These are phyloP conservation scores for Serilophus lunatus DNA, from an alignment of 2,113 vertebrate species.

Conservation along the genomic window DNA sequence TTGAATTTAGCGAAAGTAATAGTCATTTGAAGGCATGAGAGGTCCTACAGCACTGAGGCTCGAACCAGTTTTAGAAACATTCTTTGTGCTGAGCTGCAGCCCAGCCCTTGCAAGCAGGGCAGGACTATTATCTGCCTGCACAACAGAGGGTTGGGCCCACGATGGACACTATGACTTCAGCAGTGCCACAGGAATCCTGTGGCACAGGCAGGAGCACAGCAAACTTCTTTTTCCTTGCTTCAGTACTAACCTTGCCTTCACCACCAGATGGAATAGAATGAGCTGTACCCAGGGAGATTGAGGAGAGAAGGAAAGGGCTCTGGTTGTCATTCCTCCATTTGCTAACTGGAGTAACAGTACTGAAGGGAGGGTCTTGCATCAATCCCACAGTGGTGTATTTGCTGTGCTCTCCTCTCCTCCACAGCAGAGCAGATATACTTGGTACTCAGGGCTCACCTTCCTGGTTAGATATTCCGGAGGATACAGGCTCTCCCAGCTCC, in stretches of 20 bases:
- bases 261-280: not conserved
- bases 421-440: not conserved
- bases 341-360: not conserved
- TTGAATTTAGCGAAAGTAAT: not conserved
- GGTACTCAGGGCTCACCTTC: not conserved
- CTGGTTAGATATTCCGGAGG: not conserved
- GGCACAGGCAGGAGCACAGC: accelerated
- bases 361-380: not conserved
- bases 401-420: not conserved
- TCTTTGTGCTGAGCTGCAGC: not conserved
- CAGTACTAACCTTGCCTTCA: not conserved
- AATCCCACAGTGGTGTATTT: accelerated
- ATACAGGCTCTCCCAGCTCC: not conserved
- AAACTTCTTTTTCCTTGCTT: not conserved
- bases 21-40: not conserved
- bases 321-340: not conserved
- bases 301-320: not conserved
- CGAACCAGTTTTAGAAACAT: not conserved
- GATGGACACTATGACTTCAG: not conserved
- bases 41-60: not conserved
- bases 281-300: not conserved
- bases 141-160: not conserved
- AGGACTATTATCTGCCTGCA: not conserved
- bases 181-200: not conserved
- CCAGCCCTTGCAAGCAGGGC: not conserved